Evolutionary conservation across 2,888 invertebrate genomes (phyloP), one percentile per base, ranked within the genome.

Genomic region (Aspidiotus destructor): DNA sequence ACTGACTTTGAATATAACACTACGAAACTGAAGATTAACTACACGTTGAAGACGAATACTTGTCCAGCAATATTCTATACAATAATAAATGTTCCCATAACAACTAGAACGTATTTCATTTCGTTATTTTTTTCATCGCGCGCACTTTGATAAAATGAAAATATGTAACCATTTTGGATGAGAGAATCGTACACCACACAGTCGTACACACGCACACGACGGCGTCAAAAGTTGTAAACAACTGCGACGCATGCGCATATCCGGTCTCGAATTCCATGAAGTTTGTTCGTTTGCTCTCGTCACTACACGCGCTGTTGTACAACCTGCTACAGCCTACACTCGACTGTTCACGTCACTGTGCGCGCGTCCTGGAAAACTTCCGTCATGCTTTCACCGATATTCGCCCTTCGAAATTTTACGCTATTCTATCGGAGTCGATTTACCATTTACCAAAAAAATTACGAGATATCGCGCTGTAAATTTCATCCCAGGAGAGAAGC

Each of bases 231-330:
- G 77, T 78, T 79, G 80, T 80, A 80, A 80, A 80, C 80, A 80
- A 80, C 74, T 74, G 75, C 72, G 72, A 77, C 80, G 80, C 80
- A 78, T 76, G 80, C 78, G 79, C 77, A 63, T 8, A 13, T n/a
- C 11, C 48, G 11, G 2, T 48, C n/a, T n/a, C 48, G 48, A 3
- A 13, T 48, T 48, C 10, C 11, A 6, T 6, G 48, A 48, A 48
- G 48, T n/a, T 11, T 6, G 48, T 48, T 48, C 48, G 48, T 48
- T 48, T 48, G n/a, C 28, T 28, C 28, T 28, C 2, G 28, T 5
- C 28, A 5, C 28, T 28, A 28, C 28, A 28, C 28, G 28, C 28
- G 28, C 28, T 28, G 28, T 28, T 28, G 28, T 28, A 28, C 28
- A 28, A 28, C 28, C 28, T 28, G 28, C 28, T 28, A 5, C 28